Evolutionary conservation across 2,113 vertebrate genomes (phyloP).

Genomic region (Pseudopodoces humilis): DNA sequence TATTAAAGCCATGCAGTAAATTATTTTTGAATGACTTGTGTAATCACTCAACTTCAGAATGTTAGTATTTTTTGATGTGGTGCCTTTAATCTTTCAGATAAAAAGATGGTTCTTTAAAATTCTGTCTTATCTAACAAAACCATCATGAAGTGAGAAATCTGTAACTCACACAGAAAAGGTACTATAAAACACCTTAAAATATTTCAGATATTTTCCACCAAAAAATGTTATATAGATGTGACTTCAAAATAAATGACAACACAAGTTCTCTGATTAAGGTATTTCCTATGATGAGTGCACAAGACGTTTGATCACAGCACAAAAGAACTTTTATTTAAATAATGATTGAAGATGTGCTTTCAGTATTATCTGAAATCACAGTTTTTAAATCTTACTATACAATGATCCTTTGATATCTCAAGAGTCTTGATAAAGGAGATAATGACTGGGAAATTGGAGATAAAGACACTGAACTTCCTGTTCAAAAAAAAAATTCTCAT

Average conservation of each 20-base stretch:
- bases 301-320: not conserved
- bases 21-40: not conserved
- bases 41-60: not conserved
- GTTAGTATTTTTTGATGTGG: not conserved
- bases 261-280: not conserved
- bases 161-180: not conserved
- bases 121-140: not conserved
- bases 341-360: not conserved
- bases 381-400: not conserved
- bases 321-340: slow-evolving; percentile 2
- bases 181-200: not conserved
- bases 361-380: not conserved
- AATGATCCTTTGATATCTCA: not conserved
- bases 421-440: not conserved
- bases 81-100: not conserved
- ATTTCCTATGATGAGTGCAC: not conserved
- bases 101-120: not conserved
- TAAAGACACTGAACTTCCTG: not conserved
- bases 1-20: not conserved
- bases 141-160: not conserved
- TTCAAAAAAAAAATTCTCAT: not conserved
- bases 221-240: not conserved
- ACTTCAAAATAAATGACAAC: not conserved
- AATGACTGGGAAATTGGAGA: not conserved
- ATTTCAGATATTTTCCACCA: not conserved